phyloP scores from a whole-genome alignment of 1,140 invertebrate species.

The Pachyrhynchus sulphureomaculatus region DNA sequence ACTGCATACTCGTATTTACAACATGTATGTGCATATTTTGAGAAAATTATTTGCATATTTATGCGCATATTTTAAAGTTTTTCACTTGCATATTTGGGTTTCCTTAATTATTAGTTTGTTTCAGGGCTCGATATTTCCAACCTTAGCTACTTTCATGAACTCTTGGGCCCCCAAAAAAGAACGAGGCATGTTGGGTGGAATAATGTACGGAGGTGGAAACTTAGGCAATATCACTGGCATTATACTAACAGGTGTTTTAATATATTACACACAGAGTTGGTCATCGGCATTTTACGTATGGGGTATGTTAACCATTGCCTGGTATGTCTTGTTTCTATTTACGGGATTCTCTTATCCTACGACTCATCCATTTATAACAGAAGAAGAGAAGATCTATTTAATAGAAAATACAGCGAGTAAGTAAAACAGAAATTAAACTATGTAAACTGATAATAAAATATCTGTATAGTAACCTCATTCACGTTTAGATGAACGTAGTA shows the following conservation, averaged over 20 bases:
- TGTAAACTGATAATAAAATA: no score
- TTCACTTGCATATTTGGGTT: no score
- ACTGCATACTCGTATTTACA: no score
- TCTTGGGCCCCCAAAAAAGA: constrained; percentile 14
- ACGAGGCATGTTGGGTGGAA: constrained; percentile 18
- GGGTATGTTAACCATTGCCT: not conserved
- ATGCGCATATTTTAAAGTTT: no score
- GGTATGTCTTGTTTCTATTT: constrained; percentile 13
- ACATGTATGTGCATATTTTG: no score
- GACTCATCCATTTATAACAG: constrained; percentile 22
- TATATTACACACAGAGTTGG: constrained; percentile 11
- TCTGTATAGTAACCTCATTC: no score
- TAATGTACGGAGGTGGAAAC: constrained; percentile 10
- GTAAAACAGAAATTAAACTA: no score
- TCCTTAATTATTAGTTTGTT: no score
- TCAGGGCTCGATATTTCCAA: constrained; percentile 16
- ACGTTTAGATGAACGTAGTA: no score
- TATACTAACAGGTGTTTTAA: constrained; percentile 17
- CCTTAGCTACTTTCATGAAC: constrained; percentile 18
- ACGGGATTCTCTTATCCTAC: constrained; percentile 10
- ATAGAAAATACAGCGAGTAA: not conserved
- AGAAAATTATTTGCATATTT: no score
- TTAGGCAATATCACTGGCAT: constrained; percentile 17
- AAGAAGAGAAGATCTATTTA: constrained; percentile 10
- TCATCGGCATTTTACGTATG: constrained; percentile 19